Evolutionary conservation across 2,888 invertebrate genomes (phyloP), one percentile per base, ranked within the genome.

Genomic region (Tubiluchus corallicola): DNA sequence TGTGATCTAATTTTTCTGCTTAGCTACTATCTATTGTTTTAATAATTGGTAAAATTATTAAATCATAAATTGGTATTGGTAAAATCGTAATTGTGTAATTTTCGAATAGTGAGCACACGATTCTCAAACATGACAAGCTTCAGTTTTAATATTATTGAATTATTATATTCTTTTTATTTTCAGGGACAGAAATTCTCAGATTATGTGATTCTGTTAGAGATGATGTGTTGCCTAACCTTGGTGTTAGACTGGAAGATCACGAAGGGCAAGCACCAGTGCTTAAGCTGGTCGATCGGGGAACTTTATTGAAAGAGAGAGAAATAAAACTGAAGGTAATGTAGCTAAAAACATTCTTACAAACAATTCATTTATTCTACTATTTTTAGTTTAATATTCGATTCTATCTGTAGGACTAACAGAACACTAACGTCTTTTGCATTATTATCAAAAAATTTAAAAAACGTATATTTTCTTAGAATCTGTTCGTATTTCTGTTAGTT

Each of bases 191-290:
- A 19, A 81, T 92, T 55, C 68, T 96, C 43, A 68, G 76, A 55
- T 74, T 84, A 47, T 98, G 96, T 66, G 98, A 98, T 66, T 67
- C 66, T 44, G 68, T 98, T 37, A 70, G 98, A 1, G 94, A 98
- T 66, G 74, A 76, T 42, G 71, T 79, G 42, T 68, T 98, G 52
- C 94, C 96, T 0, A 78, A 79, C 53, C 71, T 94, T 17, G 96
- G 98, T 13, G 88, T 98, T 2, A 72, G 94, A 2, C 69, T 98
- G 4, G 96, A 98, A 66, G 98, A 98, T 62, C 76, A 76, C 50
- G 81, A 84, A 52, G 81, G 63, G 65, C 75, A 69, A 56, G 71
- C 71, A 50, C 73, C 77, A 40, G 77, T 77, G 1, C 77, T 96
- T 2, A 96, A 96, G 65, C 67, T 94, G 45, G 85, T 90, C 0